These are phyloP conservation scores for Halcyon malimbica DNA, from an alignment of 2,113 vertebrate genomes.

Conservation along the genomic window DNA sequence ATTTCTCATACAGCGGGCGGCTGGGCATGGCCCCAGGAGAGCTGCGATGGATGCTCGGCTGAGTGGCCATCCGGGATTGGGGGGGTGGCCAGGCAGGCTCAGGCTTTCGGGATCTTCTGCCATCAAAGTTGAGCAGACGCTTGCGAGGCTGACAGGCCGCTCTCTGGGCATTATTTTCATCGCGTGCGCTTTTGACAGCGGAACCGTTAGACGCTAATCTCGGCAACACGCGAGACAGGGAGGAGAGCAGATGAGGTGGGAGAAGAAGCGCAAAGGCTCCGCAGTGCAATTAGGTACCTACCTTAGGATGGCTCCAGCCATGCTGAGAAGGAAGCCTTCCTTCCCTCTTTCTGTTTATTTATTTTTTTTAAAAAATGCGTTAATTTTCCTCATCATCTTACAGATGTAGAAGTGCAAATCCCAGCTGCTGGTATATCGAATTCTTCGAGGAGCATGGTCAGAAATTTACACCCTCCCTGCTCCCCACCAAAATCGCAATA, in stretches of 20 bases:
- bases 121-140: not conserved
- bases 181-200: not conserved
- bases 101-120: not conserved
- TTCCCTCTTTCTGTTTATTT: not conserved
- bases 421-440: not conserved
- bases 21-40: not conserved
- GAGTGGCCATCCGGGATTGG: not conserved
- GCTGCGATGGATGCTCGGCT: not conserved
- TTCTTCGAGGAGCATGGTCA: not conserved
- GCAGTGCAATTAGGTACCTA: not conserved
- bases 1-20: not conserved
- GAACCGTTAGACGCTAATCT: not conserved
- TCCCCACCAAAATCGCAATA: not conserved
- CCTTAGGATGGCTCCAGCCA: not conserved
- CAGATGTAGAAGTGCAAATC: not conserved
- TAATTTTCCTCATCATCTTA: not conserved
- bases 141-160: not conserved
- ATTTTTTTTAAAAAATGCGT: not conserved
- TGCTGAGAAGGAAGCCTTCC: not conserved
- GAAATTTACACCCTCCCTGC: not conserved
- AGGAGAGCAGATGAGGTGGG: not conserved
- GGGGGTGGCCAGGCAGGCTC: not conserved
- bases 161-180: constrained; percentile 11
- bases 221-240: not conserved
- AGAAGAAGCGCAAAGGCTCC: not conserved